Base-by-base conservation (phyloP, 2,888 invertebrate genomes). In the Drosophila putrida region DNA sequence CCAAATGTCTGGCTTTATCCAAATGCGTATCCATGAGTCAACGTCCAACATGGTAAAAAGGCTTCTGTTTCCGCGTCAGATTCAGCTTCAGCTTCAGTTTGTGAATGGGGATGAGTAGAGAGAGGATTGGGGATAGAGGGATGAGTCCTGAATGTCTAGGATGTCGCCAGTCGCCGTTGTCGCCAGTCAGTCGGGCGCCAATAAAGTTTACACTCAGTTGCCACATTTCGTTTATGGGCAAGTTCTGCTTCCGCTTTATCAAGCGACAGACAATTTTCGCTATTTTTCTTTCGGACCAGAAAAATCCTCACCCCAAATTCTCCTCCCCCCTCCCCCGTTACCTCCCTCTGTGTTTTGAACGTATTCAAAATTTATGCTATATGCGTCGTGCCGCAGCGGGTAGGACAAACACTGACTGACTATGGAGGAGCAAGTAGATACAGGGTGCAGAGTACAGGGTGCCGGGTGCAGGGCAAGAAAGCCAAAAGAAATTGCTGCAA, bases 141-240 rank as follows among this genome's bases (percentile, higher is more conserved):
- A 4, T 11, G 39, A 44, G 58, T 50, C 44, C 51, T 44, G 44
- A 58, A 11, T 41, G 54, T 41, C 54, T 55, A 25, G 57, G 43
- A 51, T 59, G 64, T 63, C 58, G 68, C 63, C 63, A 58, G 20
- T 55, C 38, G 54, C 35, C 76, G 54, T 66, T 74, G 83, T 76
- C 82, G 90, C 87, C 90, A 89, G 82, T 68, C 82, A 81, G 90
- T 88, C 90, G 89, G 90, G 90, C 90, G 90, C 90, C 90, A 88
- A 89, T 84, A 88, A 90, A 90, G 84, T 89, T 89, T 88, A 80
- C 83, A 87, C 82, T 80, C 86, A 88, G 89, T 88, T 86, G 86
- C 88, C 86, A 86, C 85, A 86, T 88, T 86, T 86, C 85, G 85
- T 86, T 86, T 86, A 86, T 86, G 86, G 88, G 82, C 85, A 88